These are phyloP conservation scores for Bradysia coprophila DNA, from an alignment of 1,140 invertebrate genomes.

Conservation along the genomic window DNA sequence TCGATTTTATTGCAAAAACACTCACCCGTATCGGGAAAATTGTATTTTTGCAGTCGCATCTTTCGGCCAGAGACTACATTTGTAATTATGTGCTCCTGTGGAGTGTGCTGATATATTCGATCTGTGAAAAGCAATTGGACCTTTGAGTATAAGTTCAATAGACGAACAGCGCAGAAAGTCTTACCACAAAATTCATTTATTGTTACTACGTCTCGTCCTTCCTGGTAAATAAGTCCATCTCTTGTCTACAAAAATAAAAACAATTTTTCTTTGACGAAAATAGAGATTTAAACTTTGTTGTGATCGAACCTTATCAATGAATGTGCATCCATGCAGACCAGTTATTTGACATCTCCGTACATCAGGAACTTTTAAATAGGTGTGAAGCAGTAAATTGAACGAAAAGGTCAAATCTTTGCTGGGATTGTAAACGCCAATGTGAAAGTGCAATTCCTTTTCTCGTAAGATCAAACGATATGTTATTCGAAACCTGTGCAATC, in stretches of 20 bases:
- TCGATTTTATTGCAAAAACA: not conserved
- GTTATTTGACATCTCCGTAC: slow-evolving; percentile 78
- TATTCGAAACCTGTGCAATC: slow-evolving; percentile 43
- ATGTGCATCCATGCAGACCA: slow-evolving; percentile 78
- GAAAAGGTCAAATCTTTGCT: slow-evolving; percentile 78
- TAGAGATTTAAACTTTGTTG: no score
- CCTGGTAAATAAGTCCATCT: slow-evolving; percentile 64
- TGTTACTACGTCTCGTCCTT: slow-evolving; percentile 72
- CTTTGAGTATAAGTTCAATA: no score
- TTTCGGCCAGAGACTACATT: slow-evolving; percentile 80
- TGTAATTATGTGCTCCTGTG: slow-evolving; percentile 80
- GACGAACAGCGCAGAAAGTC: no score
- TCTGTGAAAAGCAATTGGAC: no score
- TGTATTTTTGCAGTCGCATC: slow-evolving; percentile 83
- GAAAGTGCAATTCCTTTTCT: slow-evolving; percentile 82
- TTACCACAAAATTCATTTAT: slow-evolving; percentile 66
- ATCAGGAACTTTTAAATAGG: slow-evolving; percentile 90
- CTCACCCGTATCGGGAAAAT: slow-evolving; percentile 74
- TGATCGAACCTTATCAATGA: slow-evolving; percentile 69
- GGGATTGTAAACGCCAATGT: slow-evolving; percentile 79
- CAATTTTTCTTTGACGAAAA: no score
- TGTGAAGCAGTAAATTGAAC: slow-evolving; percentile 85
- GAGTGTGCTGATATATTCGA: slow-evolving; percentile 81
- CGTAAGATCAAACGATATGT: slow-evolving; percentile 74
- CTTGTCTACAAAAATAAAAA: slow-evolving; percentile 36